Conservation (phyloP, 2,797 vertebrate genomes). For the Typhlichthys subterraneus region DNA sequence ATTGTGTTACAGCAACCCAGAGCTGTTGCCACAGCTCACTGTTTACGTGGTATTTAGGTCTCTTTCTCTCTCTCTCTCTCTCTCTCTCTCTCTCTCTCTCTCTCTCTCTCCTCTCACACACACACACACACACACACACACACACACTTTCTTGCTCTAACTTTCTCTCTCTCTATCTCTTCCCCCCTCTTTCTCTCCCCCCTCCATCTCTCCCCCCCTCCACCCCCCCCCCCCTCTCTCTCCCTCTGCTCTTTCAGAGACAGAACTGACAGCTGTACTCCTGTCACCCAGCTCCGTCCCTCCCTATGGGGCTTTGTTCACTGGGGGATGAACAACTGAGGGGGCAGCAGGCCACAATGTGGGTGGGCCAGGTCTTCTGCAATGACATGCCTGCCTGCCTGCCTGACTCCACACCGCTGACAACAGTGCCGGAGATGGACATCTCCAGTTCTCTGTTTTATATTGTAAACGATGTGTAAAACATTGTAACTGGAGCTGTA, state of each 20-base stretch:
- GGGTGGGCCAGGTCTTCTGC: constrained; percentile 76
- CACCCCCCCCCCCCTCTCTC: too few relatives aligned
- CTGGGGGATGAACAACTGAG: constrained; percentile 72
- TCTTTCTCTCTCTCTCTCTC: too few relatives aligned
- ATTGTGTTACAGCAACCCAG: too few relatives aligned
- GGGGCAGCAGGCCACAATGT: constrained; percentile 72
- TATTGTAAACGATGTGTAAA: constrained; percentile 57
- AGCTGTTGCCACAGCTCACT: too few relatives aligned
- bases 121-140: too few relatives aligned
- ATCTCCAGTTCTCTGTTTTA: constrained; percentile 40
- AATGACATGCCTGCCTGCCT: constrained; percentile 40
- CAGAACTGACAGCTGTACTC: constrained; percentile 76
- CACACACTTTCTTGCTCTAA: too few relatives aligned
- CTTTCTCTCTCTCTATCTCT: constrained; percentile 11
- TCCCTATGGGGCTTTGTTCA: constrained; percentile 45
- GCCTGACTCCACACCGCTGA: constrained; percentile 50
- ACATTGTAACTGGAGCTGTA: constrained; percentile 43
- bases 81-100: too few relatives aligned
- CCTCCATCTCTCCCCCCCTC: constrained; percentile 23
- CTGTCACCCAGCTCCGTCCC: constrained; percentile 31
- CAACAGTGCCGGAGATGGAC: constrained; percentile 33
- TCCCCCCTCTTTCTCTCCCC: constrained; percentile 11
- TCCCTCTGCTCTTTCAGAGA: constrained; percentile 36
- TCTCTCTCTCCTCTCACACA: too few relatives aligned
- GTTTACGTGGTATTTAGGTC: too few relatives aligned